These are phyloP conservation scores for Coelogynopora nodosa DNA, from an alignment of 2,888 invertebrate genomes.

Conservation along the genomic window DNA sequence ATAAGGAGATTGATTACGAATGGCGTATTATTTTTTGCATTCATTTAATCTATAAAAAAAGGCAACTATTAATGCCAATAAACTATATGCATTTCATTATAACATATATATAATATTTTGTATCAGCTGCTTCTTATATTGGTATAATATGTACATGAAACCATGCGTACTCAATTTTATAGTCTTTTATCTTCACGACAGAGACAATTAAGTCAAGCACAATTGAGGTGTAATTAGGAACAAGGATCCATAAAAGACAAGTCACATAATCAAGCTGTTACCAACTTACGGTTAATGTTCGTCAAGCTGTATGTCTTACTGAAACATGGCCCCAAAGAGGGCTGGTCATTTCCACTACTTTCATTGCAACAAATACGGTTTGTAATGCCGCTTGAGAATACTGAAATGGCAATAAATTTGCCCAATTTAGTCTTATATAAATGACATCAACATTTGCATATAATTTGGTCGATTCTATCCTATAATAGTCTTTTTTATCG, in stretches of 20 bases:
- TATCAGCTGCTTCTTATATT: too few species aligned
- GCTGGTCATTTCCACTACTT: not conserved
- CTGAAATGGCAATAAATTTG: not conserved
- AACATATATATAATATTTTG: too few species aligned
- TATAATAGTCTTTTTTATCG: not conserved
- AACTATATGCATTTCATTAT: too few species aligned
- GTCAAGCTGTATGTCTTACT: not conserved
- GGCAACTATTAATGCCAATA: too few species aligned
- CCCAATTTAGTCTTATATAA: not conserved
- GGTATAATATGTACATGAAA: not conserved
- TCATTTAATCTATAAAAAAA: too few species aligned
- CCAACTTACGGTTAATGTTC: not conserved
- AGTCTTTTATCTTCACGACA: not conserved
- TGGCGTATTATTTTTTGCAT: too few species aligned
- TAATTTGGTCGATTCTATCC: not conserved
- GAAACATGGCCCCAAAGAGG: constrained; percentile 18
- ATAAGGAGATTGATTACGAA: too few species aligned
- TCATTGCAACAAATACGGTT: not conserved
- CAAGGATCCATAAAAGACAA: not conserved
- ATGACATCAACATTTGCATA: not conserved
- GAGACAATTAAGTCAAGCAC: not conserved
- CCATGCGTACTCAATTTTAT: not conserved
- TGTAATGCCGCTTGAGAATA: not conserved
- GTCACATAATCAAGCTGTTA: too few species aligned
- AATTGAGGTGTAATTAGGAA: not conserved